Percentiles rank a stretch among this genome's conserved stretches.
Evolutionary conservation across 2,797 vertebrate species (phyloP).

Genomic region (Carapus acus): DNA sequence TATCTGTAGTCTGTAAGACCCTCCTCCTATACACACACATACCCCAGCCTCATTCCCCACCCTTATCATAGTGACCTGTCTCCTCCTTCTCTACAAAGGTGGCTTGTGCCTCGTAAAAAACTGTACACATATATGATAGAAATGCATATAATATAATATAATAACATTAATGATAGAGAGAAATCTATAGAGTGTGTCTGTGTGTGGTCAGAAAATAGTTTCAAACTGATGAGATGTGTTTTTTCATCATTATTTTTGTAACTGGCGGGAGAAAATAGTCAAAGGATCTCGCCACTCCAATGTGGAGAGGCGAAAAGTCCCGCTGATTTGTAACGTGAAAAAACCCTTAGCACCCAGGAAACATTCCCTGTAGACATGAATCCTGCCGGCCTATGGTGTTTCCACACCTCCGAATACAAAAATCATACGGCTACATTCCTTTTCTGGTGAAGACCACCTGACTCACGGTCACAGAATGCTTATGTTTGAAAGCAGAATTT

Average conservation of each 20-base stretch:
- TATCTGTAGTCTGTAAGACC: conserved; percentile 59
- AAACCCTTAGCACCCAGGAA: conserved; percentile 54
- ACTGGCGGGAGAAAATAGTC: conserved; percentile 49
- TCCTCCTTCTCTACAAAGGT: conserved; percentile 81
- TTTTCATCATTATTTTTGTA: conserved; percentile 52
- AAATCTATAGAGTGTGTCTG: conserved; percentile 73
- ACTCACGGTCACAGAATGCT: conserved; percentile 37
- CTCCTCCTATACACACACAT: conserved; percentile 11
- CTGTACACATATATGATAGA: conserved; percentile 76
- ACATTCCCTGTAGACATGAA: conserved; percentile 61
- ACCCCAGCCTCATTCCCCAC: too few relatives aligned
- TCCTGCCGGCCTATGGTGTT: conserved; percentile 25
- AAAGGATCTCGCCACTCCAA: conserved; percentile 51
- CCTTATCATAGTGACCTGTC: conserved; percentile 72
- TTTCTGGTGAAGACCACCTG: conserved; percentile 47
- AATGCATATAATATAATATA: conserved; percentile 62
- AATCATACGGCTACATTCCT: conserved; percentile 60
- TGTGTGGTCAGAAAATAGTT: conserved; percentile 69
- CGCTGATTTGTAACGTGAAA: conserved; percentile 50
- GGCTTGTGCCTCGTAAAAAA: conserved; percentile 90
- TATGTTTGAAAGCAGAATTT: conserved; percentile 17
- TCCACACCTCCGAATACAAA: conserved; percentile 47
- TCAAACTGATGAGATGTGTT: conserved; percentile 57
- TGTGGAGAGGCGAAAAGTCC: conserved; percentile 46
- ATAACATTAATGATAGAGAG: conserved; percentile 65